Evolutionary conservation across 2,113 vertebrate genomes (phyloP), one percentile per base, ranked within the genome.

Genomic region (Oryzias javanicus): DNA sequence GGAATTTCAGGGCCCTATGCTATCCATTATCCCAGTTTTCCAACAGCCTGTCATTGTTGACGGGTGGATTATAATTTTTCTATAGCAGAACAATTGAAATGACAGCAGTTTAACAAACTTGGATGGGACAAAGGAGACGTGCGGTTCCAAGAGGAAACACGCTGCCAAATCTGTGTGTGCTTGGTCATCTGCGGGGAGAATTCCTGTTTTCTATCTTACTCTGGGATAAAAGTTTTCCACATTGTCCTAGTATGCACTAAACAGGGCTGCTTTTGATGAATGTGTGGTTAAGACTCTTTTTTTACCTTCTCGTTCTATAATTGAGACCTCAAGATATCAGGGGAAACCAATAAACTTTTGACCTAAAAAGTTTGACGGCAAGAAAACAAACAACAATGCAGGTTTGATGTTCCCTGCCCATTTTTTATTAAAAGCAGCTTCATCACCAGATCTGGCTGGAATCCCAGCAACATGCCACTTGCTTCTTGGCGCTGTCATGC

Each of bases 11-110:
- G 56, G 70, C 67, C 72, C 74, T 80, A 70, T 50, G n/a, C 70
- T 67, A 89, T 86, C 78, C 83, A 82, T 89, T 89, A 81, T 88
- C 85, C 70, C 61, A 70, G 83, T 89, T 89, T 89, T 90, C 84
- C 89, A 89, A 73, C 80, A 79, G 78, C 69, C 72, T 86, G 83
- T 87, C 84, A 72, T 79, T 77, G 83, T 81, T 91, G 89, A 89
- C 85, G 84, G 86, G 85, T 89, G 79, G 81, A 89, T 89, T 89
- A 90, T 90, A 82, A 86, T 90, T 90, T 82, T 86, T 84, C 80
- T 82, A 47, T 59, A 60, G 81, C 83, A 86, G 82, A 86, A 86
- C 87, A 90, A 86, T 90, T 85, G 86, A 91, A 87, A 87, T 79
- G 89, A 90, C 88, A 82, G 86, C 67, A 53, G 83, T 90, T 88